Evolutionary conservation across 2,888 invertebrate genomes (phyloP).

Genomic region (Sesamia inferens): DNA sequence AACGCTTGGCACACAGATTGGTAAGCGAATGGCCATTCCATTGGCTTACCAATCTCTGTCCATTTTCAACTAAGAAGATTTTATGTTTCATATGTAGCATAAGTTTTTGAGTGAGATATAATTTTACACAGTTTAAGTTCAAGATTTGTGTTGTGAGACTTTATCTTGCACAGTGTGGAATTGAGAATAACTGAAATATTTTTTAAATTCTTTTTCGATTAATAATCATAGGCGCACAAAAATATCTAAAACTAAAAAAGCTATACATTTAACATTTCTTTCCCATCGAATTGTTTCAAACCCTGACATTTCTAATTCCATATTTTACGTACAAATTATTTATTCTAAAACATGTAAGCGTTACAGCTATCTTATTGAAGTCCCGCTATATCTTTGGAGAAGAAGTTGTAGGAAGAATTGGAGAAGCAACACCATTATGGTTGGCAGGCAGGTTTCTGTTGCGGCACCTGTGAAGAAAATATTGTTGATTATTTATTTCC

Average conservation of each 20-base stretch:
- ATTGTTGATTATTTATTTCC: not conserved
- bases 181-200: not conserved
- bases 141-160: not conserved
- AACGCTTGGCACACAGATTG: conserved; percentile 1
- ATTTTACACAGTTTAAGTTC: not conserved
- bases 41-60: not conserved
- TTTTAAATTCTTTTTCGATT: not conserved
- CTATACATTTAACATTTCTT: conserved; percentile 21
- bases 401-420: conserved; percentile 81
- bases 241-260: not conserved
- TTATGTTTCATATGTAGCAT: not conserved
- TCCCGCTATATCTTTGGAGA: conserved; percentile 79
- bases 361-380: conserved; percentile 84
- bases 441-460: conserved; percentile 80
- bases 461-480: conserved; percentile 76
- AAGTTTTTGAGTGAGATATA: not conserved
- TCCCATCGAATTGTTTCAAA: conserved; percentile 65
- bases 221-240: not conserved
- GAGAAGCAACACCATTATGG: conserved; percentile 79
- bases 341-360: conserved; percentile 31
- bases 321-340: conserved; percentile 54
- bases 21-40: not conserved
- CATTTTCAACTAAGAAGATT: not conserved
- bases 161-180: not conserved
- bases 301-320: conserved; percentile 68